Percentiles rank a stretch among this genome's conserved stretches.
These are phyloP conservation scores for Myotis lucifugus DNA, from an alignment of 2,113 vertebrate species.

Conservation along the genomic window DNA sequence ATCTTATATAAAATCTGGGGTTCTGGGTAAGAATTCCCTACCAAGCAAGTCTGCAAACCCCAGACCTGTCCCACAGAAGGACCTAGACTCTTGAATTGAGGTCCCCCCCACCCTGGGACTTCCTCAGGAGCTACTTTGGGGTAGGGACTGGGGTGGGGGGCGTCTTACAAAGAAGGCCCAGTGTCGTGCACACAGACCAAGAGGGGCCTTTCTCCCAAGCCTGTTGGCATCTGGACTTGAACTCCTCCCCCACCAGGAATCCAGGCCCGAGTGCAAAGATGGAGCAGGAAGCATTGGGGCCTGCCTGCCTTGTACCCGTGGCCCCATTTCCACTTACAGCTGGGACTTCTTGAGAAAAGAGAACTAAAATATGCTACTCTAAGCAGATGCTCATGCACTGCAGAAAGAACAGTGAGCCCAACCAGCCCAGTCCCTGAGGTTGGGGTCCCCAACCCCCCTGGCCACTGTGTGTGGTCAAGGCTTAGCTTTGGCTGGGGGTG, in stretches of 20 bases:
- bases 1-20: not conserved
- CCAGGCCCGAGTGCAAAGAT: constrained; percentile 39
- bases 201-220: not conserved
- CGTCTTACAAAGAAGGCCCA: not conserved
- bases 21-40: not conserved
- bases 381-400: constrained; percentile 38
- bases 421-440: not conserved
- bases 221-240: not conserved
- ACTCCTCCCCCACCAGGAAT: not conserved
- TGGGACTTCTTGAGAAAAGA: constrained; percentile 60
- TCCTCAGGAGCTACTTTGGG: not conserved
- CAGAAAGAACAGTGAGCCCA: not conserved
- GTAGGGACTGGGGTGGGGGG: not conserved
- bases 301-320: not conserved
- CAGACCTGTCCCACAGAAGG: not conserved
- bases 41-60: not conserved
- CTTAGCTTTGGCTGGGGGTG: not conserved
- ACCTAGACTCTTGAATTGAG: not conserved
- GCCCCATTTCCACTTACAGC: constrained; percentile 39
- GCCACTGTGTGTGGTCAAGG: not conserved
- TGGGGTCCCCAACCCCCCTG: not conserved
- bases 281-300: constrained; percentile 58
- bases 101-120: fast-evolving
- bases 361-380: constrained; percentile 55
- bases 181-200: not conserved